phyloP scores from a whole-genome alignment of 2,113 vertebrate genomes.

The Spilogale gracilis region DNA sequence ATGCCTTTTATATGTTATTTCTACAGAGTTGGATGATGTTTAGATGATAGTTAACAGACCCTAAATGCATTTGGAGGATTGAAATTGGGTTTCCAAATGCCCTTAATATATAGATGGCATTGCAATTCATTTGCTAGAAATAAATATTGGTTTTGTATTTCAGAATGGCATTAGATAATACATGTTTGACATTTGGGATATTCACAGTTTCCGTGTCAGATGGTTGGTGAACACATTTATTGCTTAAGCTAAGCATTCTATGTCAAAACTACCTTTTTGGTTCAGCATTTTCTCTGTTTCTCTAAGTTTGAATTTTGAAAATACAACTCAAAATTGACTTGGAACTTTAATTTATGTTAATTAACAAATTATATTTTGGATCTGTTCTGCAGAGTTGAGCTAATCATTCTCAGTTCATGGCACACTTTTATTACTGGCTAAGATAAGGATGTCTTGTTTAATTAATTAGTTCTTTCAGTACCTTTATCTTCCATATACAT shows the following conservation, averaged over 20 bases:
- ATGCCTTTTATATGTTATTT: not conserved
- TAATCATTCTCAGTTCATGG: not conserved
- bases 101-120: not conserved
- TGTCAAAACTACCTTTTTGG: not conserved
- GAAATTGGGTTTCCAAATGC: slow-evolving; percentile 7
- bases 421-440: slow-evolving; percentile 14
- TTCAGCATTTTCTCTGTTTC: not conserved
- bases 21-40: not conserved
- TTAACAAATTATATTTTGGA: not conserved
- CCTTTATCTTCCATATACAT: slow-evolving; percentile 28
- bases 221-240: not conserved
- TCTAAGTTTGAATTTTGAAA: slow-evolving; percentile 42
- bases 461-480: slow-evolving; percentile 1
- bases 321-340: slow-evolving; percentile 38
- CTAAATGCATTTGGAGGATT: not conserved
- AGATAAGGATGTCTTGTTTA: not conserved
- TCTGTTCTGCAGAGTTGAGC: not conserved
- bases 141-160: not conserved
- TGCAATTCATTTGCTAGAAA: not conserved
- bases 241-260: not conserved
- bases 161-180: not conserved
- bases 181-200: not conserved
- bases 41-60: not conserved
- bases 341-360: not conserved
- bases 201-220: not conserved